Evolutionary conservation across 1,140 invertebrate species (phyloP).

Genomic region (Zaprionus nigranus): DNA sequence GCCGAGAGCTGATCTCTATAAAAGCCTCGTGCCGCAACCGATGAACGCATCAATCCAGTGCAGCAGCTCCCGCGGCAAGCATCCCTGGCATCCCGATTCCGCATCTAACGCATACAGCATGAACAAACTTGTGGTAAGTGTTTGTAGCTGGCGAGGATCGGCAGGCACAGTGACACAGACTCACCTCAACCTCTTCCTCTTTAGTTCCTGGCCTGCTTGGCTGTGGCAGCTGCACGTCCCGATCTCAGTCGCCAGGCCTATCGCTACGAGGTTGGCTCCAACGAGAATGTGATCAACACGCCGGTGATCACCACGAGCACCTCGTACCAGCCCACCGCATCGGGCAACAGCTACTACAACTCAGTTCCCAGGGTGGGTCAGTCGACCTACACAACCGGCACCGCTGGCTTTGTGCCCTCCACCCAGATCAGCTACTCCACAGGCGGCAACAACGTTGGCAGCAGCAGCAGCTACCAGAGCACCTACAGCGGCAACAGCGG

Average conservation of each 20-base stretch:
- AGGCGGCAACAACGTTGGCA: background rate
- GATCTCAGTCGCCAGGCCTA: slow-evolving; percentile 74
- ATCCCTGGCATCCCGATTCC: slow-evolving; percentile 12
- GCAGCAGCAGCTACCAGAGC: slow-evolving; percentile 15
- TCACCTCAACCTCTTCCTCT: background rate
- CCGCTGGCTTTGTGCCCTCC: slow-evolving; percentile 38
- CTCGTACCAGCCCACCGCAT: slow-evolving; percentile 78
- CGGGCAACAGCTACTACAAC: slow-evolving; percentile 77
- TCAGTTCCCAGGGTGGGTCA: slow-evolving; percentile 56
- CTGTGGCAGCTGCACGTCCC: slow-evolving; percentile 64
- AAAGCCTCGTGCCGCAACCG: slow-evolving; percentile 47
- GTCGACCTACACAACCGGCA: slow-evolving; percentile 18
- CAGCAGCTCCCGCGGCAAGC: slow-evolving; percentile 57
- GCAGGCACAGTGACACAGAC: background rate
- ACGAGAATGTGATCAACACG: slow-evolving; percentile 39
- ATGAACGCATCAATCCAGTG: slow-evolving; percentile 61
- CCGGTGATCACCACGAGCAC: slow-evolving; percentile 51
- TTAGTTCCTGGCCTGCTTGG: slow-evolving; percentile 64
- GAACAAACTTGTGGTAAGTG: slow-evolving; percentile 78
- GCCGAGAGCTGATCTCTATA: slow-evolving; percentile 44
- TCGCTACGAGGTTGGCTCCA: slow-evolving; percentile 60
- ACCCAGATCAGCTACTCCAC: slow-evolving; percentile 15
- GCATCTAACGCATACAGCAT: slow-evolving; percentile 42
- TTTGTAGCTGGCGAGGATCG: background rate
- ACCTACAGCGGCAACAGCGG: slow-evolving; percentile 10